These are phyloP conservation scores for Alligator sinensis DNA, from an alignment of 2,113 vertebrate genomes.

Conservation along the genomic window DNA sequence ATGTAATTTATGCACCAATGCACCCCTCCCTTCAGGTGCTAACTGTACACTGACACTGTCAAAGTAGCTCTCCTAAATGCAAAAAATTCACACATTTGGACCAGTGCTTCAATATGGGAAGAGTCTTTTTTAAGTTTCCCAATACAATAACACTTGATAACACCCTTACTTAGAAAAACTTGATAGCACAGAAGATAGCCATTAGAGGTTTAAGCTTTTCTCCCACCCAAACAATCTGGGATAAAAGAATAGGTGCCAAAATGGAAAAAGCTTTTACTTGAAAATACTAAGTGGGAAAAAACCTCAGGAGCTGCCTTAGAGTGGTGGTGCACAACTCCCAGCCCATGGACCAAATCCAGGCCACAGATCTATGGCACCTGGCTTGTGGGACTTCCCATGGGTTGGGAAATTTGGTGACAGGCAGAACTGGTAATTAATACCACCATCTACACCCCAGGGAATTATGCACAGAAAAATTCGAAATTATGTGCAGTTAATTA, in stretches of 20 bases:
- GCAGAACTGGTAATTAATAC: no score
- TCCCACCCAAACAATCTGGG: not conserved
- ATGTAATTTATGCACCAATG: not conserved
- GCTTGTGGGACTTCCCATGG: no score
- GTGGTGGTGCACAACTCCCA: no score
- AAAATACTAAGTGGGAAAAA: not conserved
- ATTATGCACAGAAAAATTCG: no score
- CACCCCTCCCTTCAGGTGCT: not conserved
- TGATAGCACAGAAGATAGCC: not conserved
- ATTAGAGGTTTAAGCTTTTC: not conserved
- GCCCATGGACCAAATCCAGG: no score
- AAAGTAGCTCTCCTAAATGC: not conserved
- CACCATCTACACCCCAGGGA: no score
- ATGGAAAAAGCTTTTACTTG: not conserved
- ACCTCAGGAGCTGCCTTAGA: not conserved
- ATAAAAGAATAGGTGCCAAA: not conserved
- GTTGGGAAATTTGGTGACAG: no score
- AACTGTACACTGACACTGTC: not conserved
- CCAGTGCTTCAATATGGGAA: not conserved
- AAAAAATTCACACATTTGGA: not conserved
- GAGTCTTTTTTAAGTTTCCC: not conserved
- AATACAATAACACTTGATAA: not conserved
- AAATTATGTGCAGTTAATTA: no score
- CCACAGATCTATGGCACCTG: no score
- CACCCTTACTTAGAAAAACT: not conserved